These are phyloP conservation scores for Calcarius ornatus DNA, from an alignment of 2,113 vertebrate genomes.

Conservation along the genomic window DNA sequence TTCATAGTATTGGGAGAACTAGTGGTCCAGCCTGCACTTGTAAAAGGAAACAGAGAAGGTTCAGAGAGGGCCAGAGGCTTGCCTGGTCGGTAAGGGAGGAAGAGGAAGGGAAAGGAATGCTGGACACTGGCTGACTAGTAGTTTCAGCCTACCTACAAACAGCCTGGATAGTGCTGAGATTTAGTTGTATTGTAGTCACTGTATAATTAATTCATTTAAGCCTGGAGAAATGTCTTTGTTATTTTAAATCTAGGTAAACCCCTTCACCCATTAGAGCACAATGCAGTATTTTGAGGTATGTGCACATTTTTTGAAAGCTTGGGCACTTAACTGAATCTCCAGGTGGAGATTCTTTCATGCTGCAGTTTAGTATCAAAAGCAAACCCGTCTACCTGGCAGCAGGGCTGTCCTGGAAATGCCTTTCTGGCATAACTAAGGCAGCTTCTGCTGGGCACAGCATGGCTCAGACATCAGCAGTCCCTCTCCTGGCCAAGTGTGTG, in stretches of 20 bases:
- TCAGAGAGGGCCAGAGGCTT: background rate
- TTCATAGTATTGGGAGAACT: background rate
- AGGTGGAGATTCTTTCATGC: background rate
- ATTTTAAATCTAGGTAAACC: background rate
- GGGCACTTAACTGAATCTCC: background rate
- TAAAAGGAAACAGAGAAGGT: background rate
- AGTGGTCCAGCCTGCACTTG: background rate
- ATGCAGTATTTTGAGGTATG: background rate
- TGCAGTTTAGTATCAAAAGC: background rate
- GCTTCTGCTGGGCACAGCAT: background rate
- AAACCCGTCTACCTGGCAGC: background rate
- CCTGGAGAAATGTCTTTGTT: background rate
- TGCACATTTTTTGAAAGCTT: background rate
- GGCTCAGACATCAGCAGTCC: constrained; percentile 33
- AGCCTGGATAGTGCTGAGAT: background rate
- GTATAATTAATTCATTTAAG: background rate
- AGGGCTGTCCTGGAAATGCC: background rate
- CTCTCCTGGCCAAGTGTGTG: constrained; percentile 42
- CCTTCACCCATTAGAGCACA: background rate
- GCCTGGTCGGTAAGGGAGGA: background rate
- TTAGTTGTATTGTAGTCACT: background rate
- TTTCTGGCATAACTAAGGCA: background rate
- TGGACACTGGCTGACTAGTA: background rate
- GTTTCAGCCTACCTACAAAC: background rate
- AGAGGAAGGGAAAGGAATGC: background rate